Conservation (phyloP, 2,797 vertebrate genomes). For the Micrastur ruficollis region DNA sequence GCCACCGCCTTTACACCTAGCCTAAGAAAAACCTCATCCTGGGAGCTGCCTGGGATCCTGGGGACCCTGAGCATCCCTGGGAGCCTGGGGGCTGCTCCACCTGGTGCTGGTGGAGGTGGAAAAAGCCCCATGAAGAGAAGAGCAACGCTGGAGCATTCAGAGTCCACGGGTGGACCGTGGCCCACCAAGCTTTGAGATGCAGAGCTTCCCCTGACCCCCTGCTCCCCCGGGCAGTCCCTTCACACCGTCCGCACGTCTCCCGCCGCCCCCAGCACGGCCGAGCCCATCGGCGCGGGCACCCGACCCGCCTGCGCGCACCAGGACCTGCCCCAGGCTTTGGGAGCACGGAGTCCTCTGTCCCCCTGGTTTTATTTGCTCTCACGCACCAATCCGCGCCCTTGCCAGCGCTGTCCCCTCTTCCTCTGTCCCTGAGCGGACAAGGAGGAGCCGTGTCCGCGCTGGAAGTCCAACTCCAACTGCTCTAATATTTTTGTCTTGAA, state of each 20-base stretch:
- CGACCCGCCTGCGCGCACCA: accelerated
- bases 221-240: too few species aligned
- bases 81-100: neutral
- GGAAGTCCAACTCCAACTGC: neutral
- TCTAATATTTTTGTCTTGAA: neutral
- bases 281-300: neutral
- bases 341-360: neutral
- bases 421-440: neutral
- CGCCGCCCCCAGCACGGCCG: neutral
- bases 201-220: neutral
- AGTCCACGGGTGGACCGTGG: accelerated
- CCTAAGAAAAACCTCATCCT: neutral
- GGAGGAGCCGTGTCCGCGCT: neutral
- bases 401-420: neutral
- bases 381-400: neutral
- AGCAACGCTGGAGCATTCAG: neutral
- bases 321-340: accelerated
- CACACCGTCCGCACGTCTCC: accelerated
- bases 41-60: too few species aligned
- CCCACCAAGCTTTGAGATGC: neutral
- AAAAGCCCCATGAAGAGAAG: neutral
- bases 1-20: neutral
- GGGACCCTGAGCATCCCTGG: too few species aligned
- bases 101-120: neutral
- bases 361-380: neutral